Base-by-base conservation (phyloP, 2,888 invertebrate genomes). In the Rhynchonema sp. region DNA sequence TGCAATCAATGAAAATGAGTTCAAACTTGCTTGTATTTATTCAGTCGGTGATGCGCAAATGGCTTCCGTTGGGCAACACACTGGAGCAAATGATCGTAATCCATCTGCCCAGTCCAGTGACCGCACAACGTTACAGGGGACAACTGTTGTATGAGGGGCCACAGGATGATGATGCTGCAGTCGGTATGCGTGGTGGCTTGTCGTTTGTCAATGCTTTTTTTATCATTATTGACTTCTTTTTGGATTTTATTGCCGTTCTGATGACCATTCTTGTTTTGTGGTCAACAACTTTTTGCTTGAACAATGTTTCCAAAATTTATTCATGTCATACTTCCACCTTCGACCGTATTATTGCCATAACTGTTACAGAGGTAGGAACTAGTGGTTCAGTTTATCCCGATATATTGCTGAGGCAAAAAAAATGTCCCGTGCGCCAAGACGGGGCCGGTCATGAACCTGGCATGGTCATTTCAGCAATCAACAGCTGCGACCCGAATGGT, bases 171-270 rank as follows among this genome's bases (percentile, higher is more conserved):
- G 61, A 61, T 46, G 65, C 61, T 13, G 62, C 64, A 13, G 26
- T 61, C 1, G 64, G 64, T 64, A n/a, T 77, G 83, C 86, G 70
- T 38, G 9, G 26, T 2, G 2, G 52, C 13, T 13, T 13, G 3
- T n/a, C n/a, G n/a, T n/a, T n/a, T n/a, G n/a, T n/a, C n/a, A n/a
- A n/a, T n/a, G n/a, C n/a, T n/a, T n/a, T n/a, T n/a, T n/a, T n/a
- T n/a, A n/a, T n/a, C n/a, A n/a, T n/a, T n/a, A n/a, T n/a, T n/a
- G n/a, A n/a, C n/a, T n/a, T n/a, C n/a, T n/a, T n/a, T n/a, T 59
- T 62, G 27, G 30, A 57, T 58, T 57, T 23, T n/a, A n/a, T n/a
- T n/a, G n/a, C n/a, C n/a, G n/a, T n/a, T n/a, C n/a, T n/a, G n/a
- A n/a, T n/a, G n/a, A n/a, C n/a, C n/a, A n/a, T n/a, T n/a, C n/a